Evolutionary conservation across 1,140 invertebrate species (phyloP).

Genomic region (Aphelinus certus): DNA sequence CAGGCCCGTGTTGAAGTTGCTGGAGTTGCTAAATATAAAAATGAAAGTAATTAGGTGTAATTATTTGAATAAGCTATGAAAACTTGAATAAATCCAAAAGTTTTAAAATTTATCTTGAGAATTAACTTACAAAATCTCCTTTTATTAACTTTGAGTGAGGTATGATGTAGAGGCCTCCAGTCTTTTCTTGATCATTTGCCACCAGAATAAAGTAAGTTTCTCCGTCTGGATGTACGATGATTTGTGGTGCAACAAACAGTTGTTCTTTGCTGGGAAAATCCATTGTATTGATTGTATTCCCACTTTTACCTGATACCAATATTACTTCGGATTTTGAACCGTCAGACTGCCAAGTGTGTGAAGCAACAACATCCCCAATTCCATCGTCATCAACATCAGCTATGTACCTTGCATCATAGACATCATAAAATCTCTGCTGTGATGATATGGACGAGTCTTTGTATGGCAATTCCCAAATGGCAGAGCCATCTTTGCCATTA

Average conservation of each 20-base stretch:
- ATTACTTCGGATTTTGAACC: slow-evolving; percentile 68
- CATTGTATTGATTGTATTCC: slow-evolving; percentile 71
- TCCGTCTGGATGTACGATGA: slow-evolving; percentile 68
- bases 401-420: slow-evolving; percentile 77
- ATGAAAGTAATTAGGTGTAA: no score
- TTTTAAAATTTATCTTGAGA: no score
- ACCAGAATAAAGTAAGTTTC: slow-evolving; percentile 73
- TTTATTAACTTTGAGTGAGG: slow-evolving; percentile 69
- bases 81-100: no score
- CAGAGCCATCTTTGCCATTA: slow-evolving; percentile 73
- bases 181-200: slow-evolving; percentile 78
- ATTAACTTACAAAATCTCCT: slow-evolving; percentile 66
- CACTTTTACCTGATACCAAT: slow-evolving; percentile 77
- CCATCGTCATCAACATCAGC: slow-evolving; percentile 78
- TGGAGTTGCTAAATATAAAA: no score
- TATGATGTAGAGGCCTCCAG: slow-evolving; percentile 76
- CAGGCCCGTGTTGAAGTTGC: slow-evolving; percentile 58
- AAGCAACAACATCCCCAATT: slow-evolving; percentile 76
- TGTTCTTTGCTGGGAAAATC: slow-evolving; percentile 75
- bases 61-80: no score
- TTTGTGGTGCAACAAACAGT: slow-evolving; percentile 78
- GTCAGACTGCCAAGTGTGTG: slow-evolving; percentile 70
- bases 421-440: slow-evolving; percentile 63
- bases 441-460: slow-evolving; percentile 52
- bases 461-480: slow-evolving; percentile 74